These are phyloP conservation scores for Drosophila nebulosa DNA, from an alignment of 1,140 invertebrate species.

Conservation along the genomic window DNA sequence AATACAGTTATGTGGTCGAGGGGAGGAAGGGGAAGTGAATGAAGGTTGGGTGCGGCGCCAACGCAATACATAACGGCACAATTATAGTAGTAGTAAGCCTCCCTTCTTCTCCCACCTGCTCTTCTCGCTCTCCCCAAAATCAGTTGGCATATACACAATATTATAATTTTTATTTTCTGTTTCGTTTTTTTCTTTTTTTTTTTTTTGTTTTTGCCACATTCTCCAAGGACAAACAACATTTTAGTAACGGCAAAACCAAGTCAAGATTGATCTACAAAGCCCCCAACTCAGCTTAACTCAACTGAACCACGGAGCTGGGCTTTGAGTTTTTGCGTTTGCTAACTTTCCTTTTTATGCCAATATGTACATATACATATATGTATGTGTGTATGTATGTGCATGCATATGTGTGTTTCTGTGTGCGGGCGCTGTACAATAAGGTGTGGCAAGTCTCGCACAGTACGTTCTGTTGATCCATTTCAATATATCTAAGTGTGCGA, in stretches of 20 bases:
- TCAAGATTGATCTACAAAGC: slow-evolving; percentile 69
- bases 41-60: slow-evolving; percentile 65
- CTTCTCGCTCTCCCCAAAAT: background rate
- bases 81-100: slow-evolving; percentile 26
- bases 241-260: slow-evolving; percentile 66
- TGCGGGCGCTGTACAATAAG: slow-evolving; percentile 58
- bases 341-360: slow-evolving; percentile 40
- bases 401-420: slow-evolving; percentile 43
- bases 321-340: slow-evolving; percentile 51
- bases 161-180: slow-evolving; percentile 21
- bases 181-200: slow-evolving; percentile 12
- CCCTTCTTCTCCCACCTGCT: background rate
- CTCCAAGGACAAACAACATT: slow-evolving; percentile 77
- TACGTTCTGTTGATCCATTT: slow-evolving; percentile 35
- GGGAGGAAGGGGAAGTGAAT: background rate
- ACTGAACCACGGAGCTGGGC: background rate
- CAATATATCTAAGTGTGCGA: no score
- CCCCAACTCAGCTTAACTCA: slow-evolving; percentile 14
- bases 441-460: slow-evolving; percentile 43
- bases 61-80: slow-evolving; percentile 69
- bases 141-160: slow-evolving; percentile 24
- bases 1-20: background rate
- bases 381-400: slow-evolving; percentile 16
- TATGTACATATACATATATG: slow-evolving; percentile 4
- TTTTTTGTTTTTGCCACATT: slow-evolving; percentile 60